Conservation (phyloP, 2,113 vertebrate genomes). For the Onychostoma macrolepis region DNA sequence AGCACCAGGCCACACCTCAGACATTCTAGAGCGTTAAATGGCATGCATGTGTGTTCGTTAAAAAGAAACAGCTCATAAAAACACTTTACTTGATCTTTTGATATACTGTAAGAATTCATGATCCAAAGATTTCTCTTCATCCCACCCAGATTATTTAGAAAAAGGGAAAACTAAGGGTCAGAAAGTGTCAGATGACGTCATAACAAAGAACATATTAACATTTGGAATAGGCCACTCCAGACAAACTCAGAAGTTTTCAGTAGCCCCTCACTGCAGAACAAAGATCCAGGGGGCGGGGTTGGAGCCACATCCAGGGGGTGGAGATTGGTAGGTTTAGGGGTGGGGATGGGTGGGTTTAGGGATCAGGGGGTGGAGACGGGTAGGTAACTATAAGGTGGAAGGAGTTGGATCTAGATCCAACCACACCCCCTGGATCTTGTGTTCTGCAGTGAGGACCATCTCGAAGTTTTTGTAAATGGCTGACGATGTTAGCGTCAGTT, state of each 20-base stretch:
- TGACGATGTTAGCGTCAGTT: no score
- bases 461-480: neutral
- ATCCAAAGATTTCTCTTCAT: neutral
- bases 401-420: no score
- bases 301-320: no score
- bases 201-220: neutral
- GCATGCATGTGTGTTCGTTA: neutral
- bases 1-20: neutral
- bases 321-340: no score
- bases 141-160: neutral
- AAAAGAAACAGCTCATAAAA: neutral
- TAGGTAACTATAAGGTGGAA: no score
- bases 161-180: neutral
- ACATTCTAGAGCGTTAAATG: neutral
- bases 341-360: no score
- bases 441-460: no score
- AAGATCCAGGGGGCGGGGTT: no score
- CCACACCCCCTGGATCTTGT: no score
- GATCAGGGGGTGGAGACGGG: no score
- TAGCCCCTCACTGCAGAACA: no score
- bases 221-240: neutral
- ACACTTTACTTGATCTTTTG: neutral
- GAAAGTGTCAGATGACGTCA: neutral
- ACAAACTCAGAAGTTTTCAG: neutral
- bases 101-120: neutral